Evolutionary conservation across 2,888 invertebrate species (phyloP).

Genomic region (Napeogenes inachia): DNA sequence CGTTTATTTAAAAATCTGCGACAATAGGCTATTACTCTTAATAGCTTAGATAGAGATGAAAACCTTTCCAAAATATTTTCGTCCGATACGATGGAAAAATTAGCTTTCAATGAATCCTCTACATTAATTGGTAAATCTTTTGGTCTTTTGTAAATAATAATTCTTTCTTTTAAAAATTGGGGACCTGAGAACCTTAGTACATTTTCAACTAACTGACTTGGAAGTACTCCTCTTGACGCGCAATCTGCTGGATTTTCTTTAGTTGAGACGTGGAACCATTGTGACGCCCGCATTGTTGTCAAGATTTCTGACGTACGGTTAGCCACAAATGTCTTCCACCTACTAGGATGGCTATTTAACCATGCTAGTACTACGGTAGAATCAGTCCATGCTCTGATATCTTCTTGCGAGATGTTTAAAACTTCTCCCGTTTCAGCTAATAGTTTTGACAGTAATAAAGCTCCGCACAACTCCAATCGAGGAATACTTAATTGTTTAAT

Average conservation of each 20-base stretch:
- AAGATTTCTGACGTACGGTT: conserved; percentile 35
- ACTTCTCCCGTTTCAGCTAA: conserved; percentile 18
- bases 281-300: conserved; percentile 12
- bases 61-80: conserved; percentile 8
- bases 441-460: conserved; percentile 23
- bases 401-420: conserved; percentile 11
- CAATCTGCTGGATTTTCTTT: too few species aligned
- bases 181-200: neutral
- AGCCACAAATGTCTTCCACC: conserved; percentile 34
- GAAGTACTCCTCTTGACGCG: too few species aligned
- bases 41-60: conserved; percentile 8
- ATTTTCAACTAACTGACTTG: too few species aligned
- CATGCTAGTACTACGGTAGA: conserved; percentile 29
- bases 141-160: conserved; percentile 10
- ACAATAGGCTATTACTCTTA: conserved; percentile 23
- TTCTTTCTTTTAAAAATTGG: neutral
- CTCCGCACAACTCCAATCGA: conserved; percentile 31
- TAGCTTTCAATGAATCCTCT: neutral
- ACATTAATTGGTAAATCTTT: conserved; percentile 7
- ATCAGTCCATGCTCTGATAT: conserved; percentile 28
- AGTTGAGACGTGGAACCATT: too few species aligned
- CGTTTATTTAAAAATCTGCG: conserved; percentile 14
- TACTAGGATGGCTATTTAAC: conserved; percentile 27
- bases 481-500: conserved; percentile 23
- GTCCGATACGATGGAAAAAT: conserved; percentile 1